Percentiles rank a stretch among this genome's conserved stretches.
phyloP scores from a whole-genome alignment of 2,113 vertebrate genomes.

The Phalacrocorax aristotelis region DNA sequence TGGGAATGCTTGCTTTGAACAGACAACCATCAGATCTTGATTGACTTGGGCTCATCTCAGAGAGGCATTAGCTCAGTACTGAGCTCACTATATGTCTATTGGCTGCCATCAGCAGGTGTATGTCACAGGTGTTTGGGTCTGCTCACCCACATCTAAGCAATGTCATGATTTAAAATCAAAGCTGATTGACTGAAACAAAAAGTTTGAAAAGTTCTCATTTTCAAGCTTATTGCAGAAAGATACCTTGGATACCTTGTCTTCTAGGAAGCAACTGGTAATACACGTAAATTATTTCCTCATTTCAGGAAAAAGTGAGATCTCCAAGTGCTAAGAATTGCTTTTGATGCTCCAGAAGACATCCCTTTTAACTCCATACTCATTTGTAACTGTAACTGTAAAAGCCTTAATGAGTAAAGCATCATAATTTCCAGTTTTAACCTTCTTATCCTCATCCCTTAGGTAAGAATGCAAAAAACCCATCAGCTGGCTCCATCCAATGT shows the following conservation, averaged over 20 bases:
- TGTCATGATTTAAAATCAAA: slow-evolving; percentile 35
- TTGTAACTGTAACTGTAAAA: not conserved
- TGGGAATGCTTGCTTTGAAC: not conserved
- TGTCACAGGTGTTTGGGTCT: slow-evolving; percentile 27
- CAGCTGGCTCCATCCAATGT: not conserved
- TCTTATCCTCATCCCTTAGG: not conserved
- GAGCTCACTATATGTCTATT: not conserved
- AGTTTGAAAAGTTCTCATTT: not conserved
- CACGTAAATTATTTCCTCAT: slow-evolving; percentile 1
- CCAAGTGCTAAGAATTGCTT: not conserved
- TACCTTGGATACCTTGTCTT: not conserved
- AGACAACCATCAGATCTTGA: not conserved
- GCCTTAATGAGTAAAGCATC: not conserved
- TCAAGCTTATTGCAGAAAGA: slow-evolving; percentile 5
- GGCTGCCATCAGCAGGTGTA: not conserved
- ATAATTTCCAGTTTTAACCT: not conserved
- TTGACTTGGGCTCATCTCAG: not conserved
- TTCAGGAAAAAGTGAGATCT: not conserved
- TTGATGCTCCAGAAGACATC: not conserved
- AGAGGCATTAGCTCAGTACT: not conserved
- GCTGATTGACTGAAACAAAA: slow-evolving; percentile 25
- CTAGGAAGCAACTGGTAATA: not conserved
- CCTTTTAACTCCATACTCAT: not conserved
- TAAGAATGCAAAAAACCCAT: not conserved
- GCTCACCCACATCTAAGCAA: not conserved